Evolutionary conservation across 35 echinoderm and acorn worm species (phyloP).

Genomic region (Apostichopus japonicus): DNA sequence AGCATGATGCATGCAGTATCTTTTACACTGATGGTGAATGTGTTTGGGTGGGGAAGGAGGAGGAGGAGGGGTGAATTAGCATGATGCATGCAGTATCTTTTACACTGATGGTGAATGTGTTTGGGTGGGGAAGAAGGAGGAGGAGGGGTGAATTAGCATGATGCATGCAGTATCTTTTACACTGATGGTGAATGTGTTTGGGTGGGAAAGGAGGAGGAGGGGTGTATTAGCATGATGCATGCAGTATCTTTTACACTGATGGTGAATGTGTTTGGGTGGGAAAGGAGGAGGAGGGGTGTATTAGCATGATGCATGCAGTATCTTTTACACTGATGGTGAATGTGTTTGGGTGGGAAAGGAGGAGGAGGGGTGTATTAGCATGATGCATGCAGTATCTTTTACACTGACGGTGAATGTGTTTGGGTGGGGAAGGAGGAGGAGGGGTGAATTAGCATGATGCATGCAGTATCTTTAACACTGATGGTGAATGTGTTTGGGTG

Average conservation of each 20-base stretch:
- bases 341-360: background rate
- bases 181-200: no score
- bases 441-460: background rate
- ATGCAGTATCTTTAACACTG: background rate
- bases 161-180: no score
- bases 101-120: background rate
- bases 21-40: background rate
- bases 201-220: no score
- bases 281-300: no score
- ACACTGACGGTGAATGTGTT: background rate
- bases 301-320: no score
- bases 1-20: background rate
- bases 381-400: background rate
- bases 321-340: background rate
- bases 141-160: no score
- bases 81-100: background rate
- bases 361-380: background rate
- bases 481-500: background rate
- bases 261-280: no score
- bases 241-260: no score
- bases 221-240: no score
- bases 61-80: background rate
- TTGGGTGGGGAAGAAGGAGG: no score
- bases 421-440: no score
- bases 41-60: background rate